Percentiles rank a stretch among this genome's conserved stretches.
These are phyloP conservation scores for Epizoanthus scotinus DNA, from an alignment of 92 coral and sea anemone species.

Conservation along the genomic window DNA sequence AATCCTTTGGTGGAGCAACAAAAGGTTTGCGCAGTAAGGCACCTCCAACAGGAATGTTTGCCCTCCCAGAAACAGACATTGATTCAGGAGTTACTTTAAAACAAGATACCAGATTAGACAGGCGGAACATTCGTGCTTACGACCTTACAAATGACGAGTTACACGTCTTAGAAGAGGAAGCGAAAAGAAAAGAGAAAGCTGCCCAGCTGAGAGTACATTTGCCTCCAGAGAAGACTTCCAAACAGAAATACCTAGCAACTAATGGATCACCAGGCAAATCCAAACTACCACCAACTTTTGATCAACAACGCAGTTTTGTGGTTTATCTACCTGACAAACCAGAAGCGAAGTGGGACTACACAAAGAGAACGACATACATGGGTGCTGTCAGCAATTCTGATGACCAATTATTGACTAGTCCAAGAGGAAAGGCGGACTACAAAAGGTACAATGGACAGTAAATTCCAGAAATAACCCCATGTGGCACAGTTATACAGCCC, in stretches of 20 bases:
- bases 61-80: slow-evolving; percentile 84
- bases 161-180: slow-evolving; percentile 28
- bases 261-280: neutral
- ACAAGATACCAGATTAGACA: slow-evolving; percentile 57
- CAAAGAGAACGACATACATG: slow-evolving; percentile 51
- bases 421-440: slow-evolving; percentile 2
- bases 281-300: slow-evolving; percentile 32
- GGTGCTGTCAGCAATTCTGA: slow-evolving; percentile 40
- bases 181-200: slow-evolving; percentile 15
- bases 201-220: slow-evolving; percentile 10
- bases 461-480: no score
- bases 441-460: slow-evolving; percentile 18
- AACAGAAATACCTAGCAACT: neutral
- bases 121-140: slow-evolving; percentile 65
- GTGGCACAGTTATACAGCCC: neutral
- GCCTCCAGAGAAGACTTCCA: slow-evolving; percentile 30
- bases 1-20: slow-evolving; percentile 64
- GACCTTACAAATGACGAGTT: slow-evolving; percentile 59
- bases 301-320: slow-evolving; percentile 76
- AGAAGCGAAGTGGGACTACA: slow-evolving; percentile 41
- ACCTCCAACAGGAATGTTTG: slow-evolving; percentile 55
- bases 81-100: slow-evolving; percentile 78
- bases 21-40: slow-evolving; percentile 43
- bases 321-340: slow-evolving; percentile 64
- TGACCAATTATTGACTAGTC: slow-evolving; percentile 34